Conservation (phyloP, 2,113 vertebrate species). For the Pimephales promelas region DNA sequence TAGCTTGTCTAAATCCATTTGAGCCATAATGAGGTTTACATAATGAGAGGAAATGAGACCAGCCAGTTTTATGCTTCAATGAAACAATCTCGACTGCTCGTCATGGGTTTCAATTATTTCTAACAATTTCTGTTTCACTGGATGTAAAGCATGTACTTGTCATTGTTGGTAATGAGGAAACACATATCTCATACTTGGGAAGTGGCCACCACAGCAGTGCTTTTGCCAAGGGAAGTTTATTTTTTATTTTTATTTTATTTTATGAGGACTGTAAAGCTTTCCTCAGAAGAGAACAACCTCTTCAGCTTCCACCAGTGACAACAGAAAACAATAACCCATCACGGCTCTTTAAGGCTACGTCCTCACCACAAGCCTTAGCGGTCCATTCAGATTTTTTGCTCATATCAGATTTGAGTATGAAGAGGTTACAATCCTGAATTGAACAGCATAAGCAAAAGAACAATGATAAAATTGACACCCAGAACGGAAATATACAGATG, state of each 20-base stretch:
- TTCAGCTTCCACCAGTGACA: background rate
- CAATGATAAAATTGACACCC: no score
- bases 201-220: background rate
- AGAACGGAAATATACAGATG: no score
- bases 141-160: conserved; percentile 2
- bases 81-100: conserved; percentile 22
- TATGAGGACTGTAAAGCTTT: background rate
- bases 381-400: no score
- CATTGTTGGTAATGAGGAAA: conserved; percentile 19
- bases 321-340: background rate
- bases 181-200: conserved; percentile 13
- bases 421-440: no score
- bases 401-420: no score
- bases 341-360: background rate
- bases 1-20: background rate
- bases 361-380: no score
- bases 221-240: conserved; percentile 1
- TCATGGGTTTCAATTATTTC: background rate
- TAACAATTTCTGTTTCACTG: background rate
- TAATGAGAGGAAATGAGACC: conserved; percentile 21
- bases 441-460: no score
- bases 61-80: background rate
- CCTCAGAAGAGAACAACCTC: background rate
- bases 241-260: background rate
- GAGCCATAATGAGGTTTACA: conserved; percentile 8